Base-by-base conservation (phyloP, 2,797 vertebrate genomes). In the Acanthiza pusilla region DNA sequence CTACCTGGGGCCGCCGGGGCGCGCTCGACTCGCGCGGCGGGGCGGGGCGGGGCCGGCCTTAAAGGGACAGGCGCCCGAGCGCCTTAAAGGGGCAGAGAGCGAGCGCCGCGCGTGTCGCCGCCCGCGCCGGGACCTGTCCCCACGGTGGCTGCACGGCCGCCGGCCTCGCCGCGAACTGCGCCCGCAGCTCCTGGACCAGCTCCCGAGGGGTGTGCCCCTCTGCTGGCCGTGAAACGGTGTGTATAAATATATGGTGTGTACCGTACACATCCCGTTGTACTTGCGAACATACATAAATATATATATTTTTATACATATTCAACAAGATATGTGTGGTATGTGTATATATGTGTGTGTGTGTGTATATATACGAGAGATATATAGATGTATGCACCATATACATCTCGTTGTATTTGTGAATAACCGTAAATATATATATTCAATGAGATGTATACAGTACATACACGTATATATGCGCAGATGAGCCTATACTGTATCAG, bases 11-110 rank as follows among this genome's bases (percentile, higher is more conserved):
- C 88, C 40, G 53, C 73, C 53, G 22, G 38, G n/a, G 21, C 70
- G 18, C 40, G 38, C 77, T 9, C 9, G 32, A 25, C 34, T 70
- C 30, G 34, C 63, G 20, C 62, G 25, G 29, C 2, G 43, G 77
- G 94, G 94, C 75, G 85, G 91, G 94, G 94, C 75, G 85, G 91
- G 48, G 88, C 63, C 83, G 54, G 32, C 26, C 85, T 95, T 94
- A 96, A 95, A 95, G 94, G 58, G 27, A 40, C 93, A 67, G 74
- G 81, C 53, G 6, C 15, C 53, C 1, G 1, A 3, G n/a, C 8
- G 70, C 29, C 74, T 85, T 51, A 71, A 93, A 90, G 86, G 32
- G 68, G 4, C 83, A 6, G 26, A 1, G 68, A 0, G 23, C 19
- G 18, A 1, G 15, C 4, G 15, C 26, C 4, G 16, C 30, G 11